Evolutionary conservation across 1,140 invertebrate genomes (phyloP).

Genomic region (Trachymyrmex cornetzi): DNA sequence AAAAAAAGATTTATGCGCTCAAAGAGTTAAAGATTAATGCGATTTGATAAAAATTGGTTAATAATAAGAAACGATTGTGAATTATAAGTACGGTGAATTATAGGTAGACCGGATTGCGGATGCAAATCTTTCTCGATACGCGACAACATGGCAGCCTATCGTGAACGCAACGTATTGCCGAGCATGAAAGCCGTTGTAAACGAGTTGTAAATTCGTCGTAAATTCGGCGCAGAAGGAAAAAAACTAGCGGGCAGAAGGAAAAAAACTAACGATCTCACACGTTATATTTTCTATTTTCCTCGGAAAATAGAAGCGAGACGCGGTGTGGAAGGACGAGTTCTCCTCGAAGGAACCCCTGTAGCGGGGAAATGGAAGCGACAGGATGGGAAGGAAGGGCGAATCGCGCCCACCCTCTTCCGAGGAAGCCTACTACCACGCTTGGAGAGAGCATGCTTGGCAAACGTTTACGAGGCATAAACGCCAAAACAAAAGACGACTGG

Average conservation of each 20-base stretch:
- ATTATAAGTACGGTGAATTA: too few relatives aligned
- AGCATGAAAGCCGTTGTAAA: conserved; percentile 41
- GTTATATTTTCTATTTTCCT: conserved; percentile 55
- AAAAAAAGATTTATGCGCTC: background rate
- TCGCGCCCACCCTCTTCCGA: conserved; percentile 40
- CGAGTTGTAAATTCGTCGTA: background rate
- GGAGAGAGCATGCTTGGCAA: conserved; percentile 66
- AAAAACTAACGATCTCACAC: conserved; percentile 64
- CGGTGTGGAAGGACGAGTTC: conserved; percentile 40
- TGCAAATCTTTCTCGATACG: conserved; percentile 9
- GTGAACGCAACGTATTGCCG: conserved; percentile 46
- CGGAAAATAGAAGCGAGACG: conserved; percentile 36
- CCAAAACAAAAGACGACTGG: conserved; percentile 85
- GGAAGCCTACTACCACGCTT: conserved; percentile 31
- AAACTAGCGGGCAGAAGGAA: conserved; percentile 8
- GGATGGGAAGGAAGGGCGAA: conserved; percentile 9
- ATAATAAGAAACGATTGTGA: background rate
- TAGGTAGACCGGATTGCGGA: background rate
- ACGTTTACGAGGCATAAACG: conserved; percentile 85
- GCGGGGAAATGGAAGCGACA: conserved; percentile 50
- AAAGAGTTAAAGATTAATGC: background rate
- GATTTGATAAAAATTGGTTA: background rate
- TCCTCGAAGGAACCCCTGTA: conserved; percentile 48
- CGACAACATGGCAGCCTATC: conserved; percentile 35
- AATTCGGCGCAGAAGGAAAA: conserved; percentile 35